Evolutionary conservation across 2,888 invertebrate genomes (phyloP), one percentile per base, ranked within the genome.

Genomic region (Neoitamus cyanurus): DNA sequence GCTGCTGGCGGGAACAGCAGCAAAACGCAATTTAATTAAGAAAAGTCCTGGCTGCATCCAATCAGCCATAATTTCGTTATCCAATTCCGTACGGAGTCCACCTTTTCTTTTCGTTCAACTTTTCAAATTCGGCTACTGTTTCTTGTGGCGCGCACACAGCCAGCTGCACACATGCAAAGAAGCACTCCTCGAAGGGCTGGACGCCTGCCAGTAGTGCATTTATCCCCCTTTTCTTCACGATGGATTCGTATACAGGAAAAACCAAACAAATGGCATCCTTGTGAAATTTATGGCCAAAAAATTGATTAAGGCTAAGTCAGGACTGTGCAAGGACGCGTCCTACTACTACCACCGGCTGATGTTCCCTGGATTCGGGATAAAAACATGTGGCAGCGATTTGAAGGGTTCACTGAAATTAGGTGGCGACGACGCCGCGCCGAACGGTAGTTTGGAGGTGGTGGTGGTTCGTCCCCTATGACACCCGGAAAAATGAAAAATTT

Each of bases 21-120:
- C 82, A 82, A 82, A 82, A 82, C 82, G 69, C 82, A 82, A 82
- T 82, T 82, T 82, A 82, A 82, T 82, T 82, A 82, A 82, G 82
- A 69, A 82, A 69, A 82, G 82, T 82, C 69, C 82, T 82, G 69
- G 82, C 82, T 82, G 82, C 82, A 82, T 82, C 82, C 82, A 82
- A 82, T 82, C 82, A 82, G 82, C 82, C 69, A 82, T 82, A 82
- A 82, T 82, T 82, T 82, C 82, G 82, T 82, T 82, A 82, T 82
- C 82, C 82, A 82, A 82, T 82, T 82, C 69, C 82, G 69, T 82
- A 28, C 82, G 37, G 58, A 69, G 82, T 58, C 82, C 82, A 82
- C 82, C 82, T 82, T 82, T 82, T 82, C 82, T 82, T 82, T 36
- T 36, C 31, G 15, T 68, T 68, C 48, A 36, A 69, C 82, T 37